Evolutionary conservation across 2,888 invertebrate genomes (phyloP).

Genomic region (Luperina testacea): DNA sequence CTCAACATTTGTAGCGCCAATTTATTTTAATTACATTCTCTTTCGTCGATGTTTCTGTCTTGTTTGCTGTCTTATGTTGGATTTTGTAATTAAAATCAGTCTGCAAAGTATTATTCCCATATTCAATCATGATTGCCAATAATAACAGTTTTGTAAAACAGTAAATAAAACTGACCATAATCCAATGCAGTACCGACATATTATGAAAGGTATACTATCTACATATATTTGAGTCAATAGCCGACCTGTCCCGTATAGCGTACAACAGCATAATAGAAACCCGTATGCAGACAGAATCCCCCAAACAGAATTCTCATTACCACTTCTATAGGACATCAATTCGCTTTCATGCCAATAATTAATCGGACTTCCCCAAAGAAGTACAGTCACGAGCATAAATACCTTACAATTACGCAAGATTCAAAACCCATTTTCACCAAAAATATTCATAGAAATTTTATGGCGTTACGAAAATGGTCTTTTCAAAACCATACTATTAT

Average conservation of each 20-base stretch:
- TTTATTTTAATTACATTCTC: not conserved
- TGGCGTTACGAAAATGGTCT: too few species aligned
- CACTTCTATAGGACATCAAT: constrained; percentile 13
- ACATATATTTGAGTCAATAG: not conserved
- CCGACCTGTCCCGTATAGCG: not conserved
- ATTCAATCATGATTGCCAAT: not conserved
- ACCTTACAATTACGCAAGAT: not conserved
- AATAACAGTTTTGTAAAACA: not conserved
- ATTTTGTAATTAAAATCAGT: not conserved
- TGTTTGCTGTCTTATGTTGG: not conserved
- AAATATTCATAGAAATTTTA: not conserved
- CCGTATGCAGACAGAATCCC: constrained; percentile 17
- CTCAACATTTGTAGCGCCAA: not conserved
- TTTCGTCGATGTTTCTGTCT: not conserved
- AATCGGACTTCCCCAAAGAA: constrained; percentile 39
- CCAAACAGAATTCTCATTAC: constrained; percentile 37
- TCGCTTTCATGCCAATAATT: constrained; percentile 31
- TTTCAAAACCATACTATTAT: not conserved
- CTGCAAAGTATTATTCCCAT: not conserved
- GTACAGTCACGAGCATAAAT: constrained; percentile 1
- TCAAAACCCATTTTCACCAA: not conserved
- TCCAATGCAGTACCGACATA: not conserved
- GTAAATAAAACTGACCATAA: not conserved
- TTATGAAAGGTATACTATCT: not conserved
- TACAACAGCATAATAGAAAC: constrained; percentile 1